Evolutionary conservation across 2,113 vertebrate genomes (phyloP).

Genomic region (Centropus bengalensis): DNA sequence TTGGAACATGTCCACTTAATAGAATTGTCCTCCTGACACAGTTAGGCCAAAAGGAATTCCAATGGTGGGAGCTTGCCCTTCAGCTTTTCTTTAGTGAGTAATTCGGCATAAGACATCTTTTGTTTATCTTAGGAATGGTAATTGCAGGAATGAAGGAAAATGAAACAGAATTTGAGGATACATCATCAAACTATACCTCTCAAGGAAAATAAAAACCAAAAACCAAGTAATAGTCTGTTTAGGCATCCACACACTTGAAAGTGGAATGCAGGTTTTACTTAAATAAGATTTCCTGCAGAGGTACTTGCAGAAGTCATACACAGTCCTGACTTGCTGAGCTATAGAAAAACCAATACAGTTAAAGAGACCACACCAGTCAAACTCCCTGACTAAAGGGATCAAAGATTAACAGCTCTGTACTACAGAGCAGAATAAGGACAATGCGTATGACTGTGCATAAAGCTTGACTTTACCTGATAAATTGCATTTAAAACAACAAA

Average conservation of each 20-base stretch:
- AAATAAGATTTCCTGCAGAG: not conserved
- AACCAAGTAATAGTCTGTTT: not conserved
- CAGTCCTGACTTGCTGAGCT: not conserved
- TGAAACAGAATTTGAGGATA: not conserved
- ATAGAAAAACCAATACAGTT: not conserved
- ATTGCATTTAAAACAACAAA: not conserved
- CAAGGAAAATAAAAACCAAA: not conserved
- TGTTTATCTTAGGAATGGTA: not conserved
- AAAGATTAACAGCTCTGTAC: not conserved
- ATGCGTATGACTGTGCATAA: too few species aligned
- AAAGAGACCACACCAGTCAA: not conserved
- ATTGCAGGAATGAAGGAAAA: not conserved
- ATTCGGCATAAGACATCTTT: not conserved
- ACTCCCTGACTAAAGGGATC: not conserved
- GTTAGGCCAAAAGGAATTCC: not conserved
- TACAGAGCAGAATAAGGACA: not conserved
- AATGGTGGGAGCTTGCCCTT: not conserved
- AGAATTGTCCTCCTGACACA: not conserved
- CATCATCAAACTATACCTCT: rapidly evolving
- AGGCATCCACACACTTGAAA: not conserved
- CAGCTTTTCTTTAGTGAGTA: not conserved
- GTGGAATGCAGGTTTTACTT: not conserved
- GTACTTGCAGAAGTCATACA: not conserved
- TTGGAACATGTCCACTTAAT: not conserved
- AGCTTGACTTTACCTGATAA: not conserved